Conservation (phyloP, 2,888 invertebrate genomes). For the Dynastes tityus region DNA sequence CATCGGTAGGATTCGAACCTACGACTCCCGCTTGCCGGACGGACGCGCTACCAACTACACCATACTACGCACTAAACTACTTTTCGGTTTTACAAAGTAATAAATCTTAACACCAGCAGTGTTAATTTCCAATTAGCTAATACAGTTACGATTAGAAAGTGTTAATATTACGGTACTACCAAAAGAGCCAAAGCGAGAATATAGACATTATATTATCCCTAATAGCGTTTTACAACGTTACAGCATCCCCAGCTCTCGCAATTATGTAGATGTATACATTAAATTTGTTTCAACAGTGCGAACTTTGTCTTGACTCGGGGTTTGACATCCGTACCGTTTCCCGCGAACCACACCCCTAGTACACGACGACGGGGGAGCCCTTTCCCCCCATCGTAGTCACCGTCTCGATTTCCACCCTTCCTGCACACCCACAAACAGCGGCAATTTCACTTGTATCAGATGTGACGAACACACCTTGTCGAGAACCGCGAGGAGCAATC, state of each 20-base stretch:
- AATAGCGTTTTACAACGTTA: slow-evolving; percentile 28
- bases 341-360: slow-evolving; percentile 41
- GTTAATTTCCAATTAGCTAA: too few relatives aligned
- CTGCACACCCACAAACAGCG: slow-evolving; percentile 67
- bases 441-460: slow-evolving; percentile 70
- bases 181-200: slow-evolving; percentile 21
- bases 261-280: slow-evolving; percentile 44
- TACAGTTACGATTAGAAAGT: neutral
- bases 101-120: too few relatives aligned
- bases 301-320: slow-evolving; percentile 24
- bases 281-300: slow-evolving; percentile 40
- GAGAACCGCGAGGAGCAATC: slow-evolving; percentile 65
- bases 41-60: too few relatives aligned
- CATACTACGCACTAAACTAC: too few relatives aligned
- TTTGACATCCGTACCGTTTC: slow-evolving; percentile 44
- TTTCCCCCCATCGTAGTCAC: neutral
- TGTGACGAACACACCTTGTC: slow-evolving; percentile 71
- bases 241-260: slow-evolving; percentile 20
- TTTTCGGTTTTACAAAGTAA: too few relatives aligned
- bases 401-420: slow-evolving; percentile 56
- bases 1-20: too few relatives aligned
- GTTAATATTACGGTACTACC: neutral
- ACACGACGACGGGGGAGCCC: slow-evolving; percentile 9
- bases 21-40: too few relatives aligned
- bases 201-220: slow-evolving; percentile 1